Evolutionary conservation across 2,113 vertebrate species (phyloP), one percentile per base, ranked within the genome.

Genomic region (Pituophis catenifer): DNA sequence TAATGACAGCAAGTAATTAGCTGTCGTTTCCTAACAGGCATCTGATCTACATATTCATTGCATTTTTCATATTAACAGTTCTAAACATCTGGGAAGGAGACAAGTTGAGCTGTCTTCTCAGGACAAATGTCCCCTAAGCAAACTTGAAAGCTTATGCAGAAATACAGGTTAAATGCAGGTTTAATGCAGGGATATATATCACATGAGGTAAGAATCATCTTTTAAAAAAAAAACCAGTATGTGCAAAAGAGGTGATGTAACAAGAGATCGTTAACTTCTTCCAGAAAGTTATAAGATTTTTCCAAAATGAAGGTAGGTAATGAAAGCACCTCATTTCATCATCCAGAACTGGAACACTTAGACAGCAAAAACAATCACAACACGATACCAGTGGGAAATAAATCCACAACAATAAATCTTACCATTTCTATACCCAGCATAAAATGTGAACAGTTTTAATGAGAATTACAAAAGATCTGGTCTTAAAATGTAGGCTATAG

Each of bases 401-500:
- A 97, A 95, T 93, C 93, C 91, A 90, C 87, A 94, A 96, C 95
- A 96, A 94, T 95, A 95, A 96, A 96, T 96, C 88, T 93, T 96
- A 96, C 96, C 97, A 97, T 97, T 95, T 95, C 93, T 70, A n/a
- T 94, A 93, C 94, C 91, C 89, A 93, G 93, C 92, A 54, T 95
- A 95, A 94, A 96, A 92, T 8, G 33, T 12, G 62, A 97, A 93
- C 86, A 95, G 97, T 97, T 94, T 96, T 95, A 97, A 96, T 97
- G 92, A 97, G 81, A 86, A 7, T 38, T 94, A 93, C 90, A 95
- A 91, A 90, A 96, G 70, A 91, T 86, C 52, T 57, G 53, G 95
- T 92, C 91, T 87, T 89, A 38, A 90, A 92, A 62, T 86, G 86
- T 92, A 92, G 93, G 86, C 94, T 81, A 90, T 21, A 26, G 90